Percentiles rank a stretch among this genome's conserved stretches.
Conservation (phyloP, 2,888 invertebrate genomes). For the Drosophila niveifrons region DNA sequence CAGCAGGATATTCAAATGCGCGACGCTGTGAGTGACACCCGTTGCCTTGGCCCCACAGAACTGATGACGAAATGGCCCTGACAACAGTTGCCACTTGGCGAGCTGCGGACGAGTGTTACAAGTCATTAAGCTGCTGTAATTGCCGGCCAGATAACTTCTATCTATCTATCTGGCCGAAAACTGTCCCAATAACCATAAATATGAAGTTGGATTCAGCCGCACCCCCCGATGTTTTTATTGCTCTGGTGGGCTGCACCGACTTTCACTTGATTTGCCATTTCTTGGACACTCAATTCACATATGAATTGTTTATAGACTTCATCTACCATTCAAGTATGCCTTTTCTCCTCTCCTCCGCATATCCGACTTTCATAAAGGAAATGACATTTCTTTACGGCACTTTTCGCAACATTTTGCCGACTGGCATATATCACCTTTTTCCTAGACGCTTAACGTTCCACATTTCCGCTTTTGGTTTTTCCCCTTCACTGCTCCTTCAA, state of each 20-base stretch:
- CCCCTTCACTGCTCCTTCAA: slow-evolving; percentile 86
- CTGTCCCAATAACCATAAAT: slow-evolving; percentile 75
- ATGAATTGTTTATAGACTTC: slow-evolving; percentile 56
- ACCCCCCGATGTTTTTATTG: slow-evolving; percentile 69
- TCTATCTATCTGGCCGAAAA: slow-evolving; percentile 55
- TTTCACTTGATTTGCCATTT: slow-evolving; percentile 71
- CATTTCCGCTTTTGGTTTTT: slow-evolving; percentile 85
- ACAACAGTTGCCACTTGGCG: slow-evolving; percentile 47
- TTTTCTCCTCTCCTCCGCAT: slow-evolving; percentile 43
- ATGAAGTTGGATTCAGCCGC: slow-evolving; percentile 14
- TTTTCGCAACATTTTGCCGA: slow-evolving; percentile 51
- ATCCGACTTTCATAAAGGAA: slow-evolving; percentile 79
- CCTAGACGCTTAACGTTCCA: slow-evolving; percentile 81
- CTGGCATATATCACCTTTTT: slow-evolving; percentile 73
- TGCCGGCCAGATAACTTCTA: slow-evolving; percentile 47
- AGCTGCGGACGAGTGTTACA: slow-evolving; percentile 56
- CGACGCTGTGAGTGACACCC: slow-evolving; percentile 74
- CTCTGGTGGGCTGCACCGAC: slow-evolving; percentile 32
- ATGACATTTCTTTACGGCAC: slow-evolving; percentile 72
- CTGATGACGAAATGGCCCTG: slow-evolving; percentile 24
- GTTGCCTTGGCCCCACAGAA: slow-evolving; percentile 46
- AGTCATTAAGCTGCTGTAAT: slow-evolving; percentile 80
- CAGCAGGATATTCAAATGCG: slow-evolving; percentile 61
- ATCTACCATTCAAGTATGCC: not conserved
- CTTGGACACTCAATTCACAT: slow-evolving; percentile 54